Percentiles rank a stretch among this genome's conserved stretches.
phyloP scores from a whole-genome alignment of 2,797 vertebrate species.

The Sebastes aleutianus region DNA sequence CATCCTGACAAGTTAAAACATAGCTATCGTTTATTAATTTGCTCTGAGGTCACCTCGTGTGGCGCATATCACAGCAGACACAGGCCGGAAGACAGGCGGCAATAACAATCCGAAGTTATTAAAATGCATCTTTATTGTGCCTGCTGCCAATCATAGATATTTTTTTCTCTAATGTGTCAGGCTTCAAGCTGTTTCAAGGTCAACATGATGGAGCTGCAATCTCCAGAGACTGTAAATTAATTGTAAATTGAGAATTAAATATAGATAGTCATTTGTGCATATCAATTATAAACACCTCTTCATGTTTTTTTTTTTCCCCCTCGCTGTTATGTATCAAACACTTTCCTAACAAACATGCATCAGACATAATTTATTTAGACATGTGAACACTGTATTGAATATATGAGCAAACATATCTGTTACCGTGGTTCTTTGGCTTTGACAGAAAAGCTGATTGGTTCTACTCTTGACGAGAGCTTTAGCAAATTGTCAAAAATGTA shows the following conservation, averaged over 20 bases:
- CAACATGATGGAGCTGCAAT: constrained; percentile 11
- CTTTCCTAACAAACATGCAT: neutral
- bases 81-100: neutral
- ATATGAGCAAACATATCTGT: neutral
- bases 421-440: neutral
- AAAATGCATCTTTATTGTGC: constrained; percentile 17
- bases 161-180: constrained; percentile 4
- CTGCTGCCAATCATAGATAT: constrained; percentile 25
- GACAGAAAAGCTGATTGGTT: neutral
- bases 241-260: constrained; percentile 11
- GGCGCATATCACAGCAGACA: neutral
- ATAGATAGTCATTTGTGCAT: constrained; percentile 13
- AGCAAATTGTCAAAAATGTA: constrained; percentile 3
- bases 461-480: constrained; percentile 22
- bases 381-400: neutral
- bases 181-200: constrained; percentile 49
- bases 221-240: constrained; percentile 17
- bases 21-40: neutral
- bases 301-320: neutral
- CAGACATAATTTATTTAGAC: neutral
- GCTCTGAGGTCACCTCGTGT: neutral
- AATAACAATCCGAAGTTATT: constrained; percentile 5
- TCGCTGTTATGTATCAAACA: neutral
- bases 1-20: neutral
- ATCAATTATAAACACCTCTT: neutral